Evolutionary conservation across 2,888 invertebrate species (phyloP).

Genomic region (Periphyllus acericola): DNA sequence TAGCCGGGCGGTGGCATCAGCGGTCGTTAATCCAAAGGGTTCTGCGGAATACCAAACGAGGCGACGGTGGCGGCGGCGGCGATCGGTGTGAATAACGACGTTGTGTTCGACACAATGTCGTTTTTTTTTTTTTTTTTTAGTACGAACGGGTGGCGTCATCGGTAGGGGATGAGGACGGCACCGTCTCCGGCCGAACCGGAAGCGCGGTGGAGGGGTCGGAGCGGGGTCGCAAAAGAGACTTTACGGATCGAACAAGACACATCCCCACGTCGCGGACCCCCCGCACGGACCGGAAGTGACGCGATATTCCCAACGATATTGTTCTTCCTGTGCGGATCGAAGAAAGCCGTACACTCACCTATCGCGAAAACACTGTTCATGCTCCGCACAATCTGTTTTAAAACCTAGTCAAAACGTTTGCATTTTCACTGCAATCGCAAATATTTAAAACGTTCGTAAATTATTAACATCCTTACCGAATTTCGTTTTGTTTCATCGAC

Average conservation of each 20-base stretch:
- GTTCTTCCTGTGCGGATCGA: background rate
- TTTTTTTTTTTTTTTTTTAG: background rate
- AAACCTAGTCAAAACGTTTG: too few species aligned
- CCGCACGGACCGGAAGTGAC: background rate
- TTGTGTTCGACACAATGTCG: background rate
- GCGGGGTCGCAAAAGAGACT: background rate
- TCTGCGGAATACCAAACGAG: constrained; percentile 33
- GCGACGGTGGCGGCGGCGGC: background rate
- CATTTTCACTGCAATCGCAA: too few species aligned
- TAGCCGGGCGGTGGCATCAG: background rate
- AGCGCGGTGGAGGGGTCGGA: background rate
- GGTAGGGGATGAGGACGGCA: background rate
- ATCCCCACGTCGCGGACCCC: too few species aligned
- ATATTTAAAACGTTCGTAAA: too few species aligned
- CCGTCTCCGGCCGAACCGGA: background rate
- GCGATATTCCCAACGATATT: background rate
- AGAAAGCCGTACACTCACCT: too few species aligned
- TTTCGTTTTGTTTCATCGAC: too few species aligned
- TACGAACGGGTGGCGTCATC: background rate
- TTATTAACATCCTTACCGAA: too few species aligned
- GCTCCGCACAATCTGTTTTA: too few species aligned
- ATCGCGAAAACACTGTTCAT: too few species aligned
- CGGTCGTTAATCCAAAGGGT: background rate
- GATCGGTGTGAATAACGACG: background rate
- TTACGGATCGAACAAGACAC: too few species aligned